A percentile compares a stretch with the other conserved stretches of the same genome.
Evolutionary conservation across 2,888 invertebrate genomes (phyloP).

Genomic region (Agonum fuliginosum): DNA sequence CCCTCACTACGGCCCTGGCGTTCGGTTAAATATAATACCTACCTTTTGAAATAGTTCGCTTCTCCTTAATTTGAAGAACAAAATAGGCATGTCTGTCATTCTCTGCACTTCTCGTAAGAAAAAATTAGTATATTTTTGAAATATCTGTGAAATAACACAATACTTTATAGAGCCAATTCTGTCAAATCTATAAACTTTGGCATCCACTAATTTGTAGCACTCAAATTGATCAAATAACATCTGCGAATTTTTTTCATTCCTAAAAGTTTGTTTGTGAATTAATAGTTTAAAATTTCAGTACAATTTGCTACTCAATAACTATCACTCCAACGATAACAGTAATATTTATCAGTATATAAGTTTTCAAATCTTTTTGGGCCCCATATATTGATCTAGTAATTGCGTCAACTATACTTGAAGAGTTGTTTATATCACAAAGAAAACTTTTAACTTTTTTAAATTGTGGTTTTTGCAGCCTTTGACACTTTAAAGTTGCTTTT

Average conservation of each 20-base stretch:
- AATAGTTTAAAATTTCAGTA: no score
- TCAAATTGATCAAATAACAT: constrained; percentile 68
- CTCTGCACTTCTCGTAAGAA: constrained; percentile 79
- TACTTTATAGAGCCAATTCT: constrained; percentile 71
- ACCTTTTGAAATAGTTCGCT: not conserved
- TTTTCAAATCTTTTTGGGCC: constrained; percentile 5
- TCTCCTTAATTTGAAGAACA: constrained; percentile 74
- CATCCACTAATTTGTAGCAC: constrained; percentile 69
- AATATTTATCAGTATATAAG: constrained; percentile 37
- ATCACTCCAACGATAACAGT: constrained; percentile 40
- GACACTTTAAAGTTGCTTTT: constrained; percentile 58
- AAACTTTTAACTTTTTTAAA: constrained; percentile 3
- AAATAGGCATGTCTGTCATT: constrained; percentile 73
- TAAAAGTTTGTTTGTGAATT: constrained; percentile 61
- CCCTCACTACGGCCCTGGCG: no score
- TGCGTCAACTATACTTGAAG: not conserved
- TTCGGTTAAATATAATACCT: no score
- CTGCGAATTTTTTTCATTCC: constrained; percentile 68
- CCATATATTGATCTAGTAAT: constrained; percentile 26
- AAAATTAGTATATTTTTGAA: constrained; percentile 76
- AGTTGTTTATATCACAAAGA: not conserved
- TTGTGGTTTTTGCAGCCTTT: not conserved
- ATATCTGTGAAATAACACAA: constrained; percentile 76
- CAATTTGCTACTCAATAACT: constrained; percentile 26
- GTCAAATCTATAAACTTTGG: constrained; percentile 66